phyloP scores from a whole-genome alignment of 2,113 vertebrate genomes.

The Platichthys flesus region DNA sequence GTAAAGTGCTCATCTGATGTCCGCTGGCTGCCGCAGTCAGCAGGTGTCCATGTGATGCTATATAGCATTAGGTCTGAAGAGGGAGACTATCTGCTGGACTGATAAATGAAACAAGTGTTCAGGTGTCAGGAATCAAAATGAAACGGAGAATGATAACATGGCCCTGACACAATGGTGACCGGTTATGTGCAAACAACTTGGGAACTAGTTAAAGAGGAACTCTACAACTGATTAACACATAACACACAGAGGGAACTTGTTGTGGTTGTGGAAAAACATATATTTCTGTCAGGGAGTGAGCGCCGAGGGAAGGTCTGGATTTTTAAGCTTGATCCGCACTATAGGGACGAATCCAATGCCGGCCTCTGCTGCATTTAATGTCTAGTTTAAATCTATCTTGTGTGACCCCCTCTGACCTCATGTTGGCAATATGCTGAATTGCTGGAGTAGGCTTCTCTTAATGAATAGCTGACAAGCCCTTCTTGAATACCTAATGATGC shows the following conservation, averaged over 20 bases:
- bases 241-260: not conserved
- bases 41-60: conserved; percentile 47
- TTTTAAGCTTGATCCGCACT: no score
- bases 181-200: not conserved
- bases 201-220: not conserved
- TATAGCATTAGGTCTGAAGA: no score
- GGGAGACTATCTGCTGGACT: not conserved
- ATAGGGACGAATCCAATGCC: no score
- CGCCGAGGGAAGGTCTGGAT: no score
- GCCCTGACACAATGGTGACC: not conserved
- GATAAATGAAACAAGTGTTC: not conserved
- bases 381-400: not conserved
- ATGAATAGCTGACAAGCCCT: not conserved
- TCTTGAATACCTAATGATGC: not conserved
- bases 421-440: not conserved
- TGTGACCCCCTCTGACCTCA: not conserved
- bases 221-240: not conserved
- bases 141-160: not conserved
- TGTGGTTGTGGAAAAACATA: no score
- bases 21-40: no score
- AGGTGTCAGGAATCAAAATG: not conserved
- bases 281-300: no score
- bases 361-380: no score
- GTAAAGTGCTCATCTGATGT: no score
- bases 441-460: not conserved